phyloP scores from a whole-genome alignment of 2,888 invertebrate genomes.

The Scaptomyza parva region DNA sequence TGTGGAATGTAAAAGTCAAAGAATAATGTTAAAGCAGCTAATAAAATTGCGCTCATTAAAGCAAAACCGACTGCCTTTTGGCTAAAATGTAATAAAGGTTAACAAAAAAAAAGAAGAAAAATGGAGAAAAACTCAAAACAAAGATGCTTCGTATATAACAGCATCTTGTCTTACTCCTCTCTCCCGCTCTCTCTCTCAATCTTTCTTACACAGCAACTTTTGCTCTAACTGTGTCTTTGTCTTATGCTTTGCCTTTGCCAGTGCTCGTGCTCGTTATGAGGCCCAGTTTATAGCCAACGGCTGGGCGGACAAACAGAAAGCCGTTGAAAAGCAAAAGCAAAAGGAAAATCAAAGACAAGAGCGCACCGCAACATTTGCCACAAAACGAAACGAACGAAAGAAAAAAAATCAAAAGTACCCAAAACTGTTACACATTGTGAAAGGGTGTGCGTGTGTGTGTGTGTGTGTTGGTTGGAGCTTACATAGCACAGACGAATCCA shows the following conservation, averaged over 20 bases:
- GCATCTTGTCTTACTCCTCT: neutral
- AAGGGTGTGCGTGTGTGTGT: conserved; percentile 8
- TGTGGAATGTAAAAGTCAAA: conserved; percentile 5
- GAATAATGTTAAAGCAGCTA: conserved; percentile 64
- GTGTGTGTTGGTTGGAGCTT: conserved; percentile 11
- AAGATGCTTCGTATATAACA: conserved; percentile 27
- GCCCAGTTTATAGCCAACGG: conserved; percentile 64
- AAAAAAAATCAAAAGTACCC: conserved; percentile 59
- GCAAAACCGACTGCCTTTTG: conserved; percentile 70
- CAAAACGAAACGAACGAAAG: conserved; percentile 44
- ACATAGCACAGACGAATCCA: conserved; percentile 18
- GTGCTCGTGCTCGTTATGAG: conserved; percentile 47
- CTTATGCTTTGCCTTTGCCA: neutral
- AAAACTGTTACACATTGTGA: conserved; percentile 42
- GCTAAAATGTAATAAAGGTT: conserved; percentile 72
- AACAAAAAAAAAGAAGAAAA: too few species aligned
- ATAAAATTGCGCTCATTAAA: conserved; percentile 78
- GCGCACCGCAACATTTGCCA: conserved; percentile 54
- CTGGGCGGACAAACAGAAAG: conserved; percentile 38
- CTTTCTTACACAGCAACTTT: neutral
- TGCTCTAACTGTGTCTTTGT: neutral
- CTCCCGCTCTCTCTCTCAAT: neutral
- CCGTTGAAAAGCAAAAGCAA: conserved; percentile 30
- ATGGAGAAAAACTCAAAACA: conserved; percentile 45
- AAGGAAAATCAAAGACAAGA: conserved; percentile 66